These are phyloP conservation scores for Drosophila longiperda DNA, from an alignment of 2,888 invertebrate species.

Conservation along the genomic window DNA sequence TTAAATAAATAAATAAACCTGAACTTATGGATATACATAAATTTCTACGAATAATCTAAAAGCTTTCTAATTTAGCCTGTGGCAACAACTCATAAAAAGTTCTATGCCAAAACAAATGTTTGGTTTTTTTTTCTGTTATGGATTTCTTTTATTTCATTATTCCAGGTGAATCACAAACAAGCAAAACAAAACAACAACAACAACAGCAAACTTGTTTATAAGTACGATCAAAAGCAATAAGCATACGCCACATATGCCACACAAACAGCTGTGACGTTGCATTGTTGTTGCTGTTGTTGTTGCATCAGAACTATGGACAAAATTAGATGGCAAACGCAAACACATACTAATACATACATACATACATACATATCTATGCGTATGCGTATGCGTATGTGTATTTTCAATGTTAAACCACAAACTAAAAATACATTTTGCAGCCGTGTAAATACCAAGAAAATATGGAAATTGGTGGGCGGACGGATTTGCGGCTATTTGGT, in stretches of 20 bases:
- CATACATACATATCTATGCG: too few relatives aligned
- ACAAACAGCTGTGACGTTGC: constrained; percentile 39
- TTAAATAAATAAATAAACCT: not conserved
- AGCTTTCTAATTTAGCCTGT: constrained; percentile 19
- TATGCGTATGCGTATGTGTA: constrained; percentile 4
- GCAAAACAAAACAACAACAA: constrained; percentile 12
- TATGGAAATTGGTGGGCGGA: constrained; percentile 41
- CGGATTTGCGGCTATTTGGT: constrained; percentile 20
- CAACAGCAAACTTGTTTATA: constrained; percentile 26
- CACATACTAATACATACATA: not conserved
- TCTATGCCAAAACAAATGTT: constrained; percentile 21
- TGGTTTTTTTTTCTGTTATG: constrained; percentile 8
- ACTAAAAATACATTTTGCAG: constrained; percentile 63
- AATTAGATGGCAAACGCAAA: constrained; percentile 53
- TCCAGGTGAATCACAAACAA: constrained; percentile 11
- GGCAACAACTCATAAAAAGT: constrained; percentile 21
- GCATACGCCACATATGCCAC: constrained; percentile 55
- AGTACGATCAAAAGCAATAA: constrained; percentile 41
- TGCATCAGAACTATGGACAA: constrained; percentile 49
- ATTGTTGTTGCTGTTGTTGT: constrained; percentile 9
- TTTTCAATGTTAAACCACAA: constrained; percentile 73
- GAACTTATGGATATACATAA: not conserved
- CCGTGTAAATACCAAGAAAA: constrained; percentile 61
- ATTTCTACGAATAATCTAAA: not conserved
- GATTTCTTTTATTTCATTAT: constrained; percentile 6